Base-by-base conservation (phyloP, 2,888 invertebrate species). In the Rugalucina vietnamica region DNA sequence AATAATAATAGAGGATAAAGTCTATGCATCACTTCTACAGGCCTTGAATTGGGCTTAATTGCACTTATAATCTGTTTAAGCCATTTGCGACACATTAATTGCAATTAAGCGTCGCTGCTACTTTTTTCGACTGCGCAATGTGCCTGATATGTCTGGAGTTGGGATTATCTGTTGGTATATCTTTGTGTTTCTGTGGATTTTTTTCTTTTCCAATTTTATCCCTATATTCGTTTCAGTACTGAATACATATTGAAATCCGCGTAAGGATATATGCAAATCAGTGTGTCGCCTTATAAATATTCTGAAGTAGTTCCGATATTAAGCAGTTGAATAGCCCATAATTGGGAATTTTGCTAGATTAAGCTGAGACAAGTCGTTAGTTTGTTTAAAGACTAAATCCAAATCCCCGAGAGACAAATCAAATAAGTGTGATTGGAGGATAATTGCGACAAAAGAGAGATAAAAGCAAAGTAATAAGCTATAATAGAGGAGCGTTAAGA, bases 251-350 rank as follows among this genome's bases (percentile, higher is more conserved):
- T 29, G 57, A 57, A 57, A 3, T 34, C 24, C 65, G 65, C 65
- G 65, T 10, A 65, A 34, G 65, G 24, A 65, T 65, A 65, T 65
- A 65, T 65, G 65, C 65, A 65, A 65, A 65, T 65, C 65, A 34
- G 65, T 34, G 65, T 34, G 65, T 65, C 21, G 65, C 34, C 65
- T 65, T 29, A 1, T 65, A 18, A 65, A 65, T 65, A 34, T 24
- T 8, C 21, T 32, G n/a, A n/a, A 10, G 12, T 65, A 65, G 34
- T 65, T 34, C 65, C 34, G 24, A n/a, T 3, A 65, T 65, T 34
- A 34, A 18, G 4, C 10, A 3, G 5, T 34, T 65, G 65, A 65
- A 65, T 65, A 65, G 65, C 65, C 4, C 29, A 65, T 65, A 65
- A 65, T 65, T 65, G 65, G 34, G 65, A 34, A 8, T 29, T 34